These are phyloP conservation scores for Loriculus beryllinus DNA, from an alignment of 2,797 vertebrate species.

Conservation along the genomic window DNA sequence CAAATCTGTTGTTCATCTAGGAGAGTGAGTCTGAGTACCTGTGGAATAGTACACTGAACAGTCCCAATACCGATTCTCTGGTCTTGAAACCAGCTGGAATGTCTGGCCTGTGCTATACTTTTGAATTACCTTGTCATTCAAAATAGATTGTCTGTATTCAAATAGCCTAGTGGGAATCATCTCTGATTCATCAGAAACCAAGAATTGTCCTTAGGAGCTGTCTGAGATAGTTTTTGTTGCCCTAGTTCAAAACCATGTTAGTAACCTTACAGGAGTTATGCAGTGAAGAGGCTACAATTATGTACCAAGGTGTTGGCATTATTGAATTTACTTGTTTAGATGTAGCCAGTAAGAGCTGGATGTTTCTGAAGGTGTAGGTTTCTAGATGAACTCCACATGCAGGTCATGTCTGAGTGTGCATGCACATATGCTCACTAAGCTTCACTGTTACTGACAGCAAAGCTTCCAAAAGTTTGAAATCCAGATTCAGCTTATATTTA, in stretches of 20 bases:
- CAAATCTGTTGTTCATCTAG: not conserved
- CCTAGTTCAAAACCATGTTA: not conserved
- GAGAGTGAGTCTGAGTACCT: not conserved
- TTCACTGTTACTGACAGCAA: not conserved
- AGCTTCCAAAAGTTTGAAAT: not conserved
- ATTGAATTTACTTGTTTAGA: not conserved
- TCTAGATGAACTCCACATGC: not conserved
- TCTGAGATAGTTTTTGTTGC: not conserved
- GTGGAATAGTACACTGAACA: not conserved
- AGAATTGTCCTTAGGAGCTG: not conserved
- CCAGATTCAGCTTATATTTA: not conserved
- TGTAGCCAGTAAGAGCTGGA: not conserved
- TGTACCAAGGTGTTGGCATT: not conserved
- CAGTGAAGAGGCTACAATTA: not conserved
- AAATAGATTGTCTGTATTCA: not conserved
- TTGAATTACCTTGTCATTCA: not conserved
- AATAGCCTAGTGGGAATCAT: not conserved
- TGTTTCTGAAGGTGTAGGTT: not conserved
- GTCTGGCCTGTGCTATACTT: not conserved
- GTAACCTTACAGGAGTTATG: not conserved
- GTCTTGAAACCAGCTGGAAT: not conserved
- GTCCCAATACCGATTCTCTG: not conserved
- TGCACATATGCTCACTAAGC: accelerated
- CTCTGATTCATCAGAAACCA: not conserved
- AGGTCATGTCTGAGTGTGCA: not conserved